These are phyloP conservation scores for Mormyrops attenuatus DNA, from an alignment of 2,797 vertebrate species.

Conservation along the genomic window DNA sequence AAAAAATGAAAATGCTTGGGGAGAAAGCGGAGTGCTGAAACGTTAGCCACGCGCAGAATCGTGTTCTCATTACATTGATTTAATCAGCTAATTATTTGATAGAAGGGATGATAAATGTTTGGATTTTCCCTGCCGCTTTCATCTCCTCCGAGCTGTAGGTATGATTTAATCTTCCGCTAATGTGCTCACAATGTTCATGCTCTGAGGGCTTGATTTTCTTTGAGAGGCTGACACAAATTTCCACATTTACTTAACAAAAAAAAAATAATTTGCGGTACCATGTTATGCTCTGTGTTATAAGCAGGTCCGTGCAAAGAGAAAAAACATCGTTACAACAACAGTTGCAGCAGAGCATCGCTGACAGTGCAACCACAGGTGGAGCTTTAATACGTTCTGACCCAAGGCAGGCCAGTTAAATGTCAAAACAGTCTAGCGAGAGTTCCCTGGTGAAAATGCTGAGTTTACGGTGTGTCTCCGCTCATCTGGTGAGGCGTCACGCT, in stretches of 20 bases:
- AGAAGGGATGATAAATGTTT: constrained; percentile 2
- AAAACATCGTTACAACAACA: not conserved
- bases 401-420: not conserved
- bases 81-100: constrained; percentile 13
- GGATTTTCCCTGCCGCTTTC: not conserved
- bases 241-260: not conserved
- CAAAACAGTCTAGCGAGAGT: not conserved
- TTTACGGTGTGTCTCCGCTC: not conserved
- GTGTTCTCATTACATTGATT: constrained; percentile 20
- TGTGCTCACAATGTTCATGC: not conserved
- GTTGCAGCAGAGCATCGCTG: not conserved
- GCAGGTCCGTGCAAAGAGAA: not conserved
- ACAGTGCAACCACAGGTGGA: not conserved
- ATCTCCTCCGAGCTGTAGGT: not conserved
- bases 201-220: not conserved
- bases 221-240: not conserved
- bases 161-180: constrained; percentile 7
- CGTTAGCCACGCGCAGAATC: not conserved
- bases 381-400: not conserved
- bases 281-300: not conserved
- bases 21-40: not conserved
- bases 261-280: not conserved
- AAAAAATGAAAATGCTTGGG: not conserved
- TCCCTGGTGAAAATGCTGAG: not conserved
- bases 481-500: not conserved